phyloP scores from a whole-genome alignment of 2,888 invertebrate genomes.

The Nesidiocoris tenuis region DNA sequence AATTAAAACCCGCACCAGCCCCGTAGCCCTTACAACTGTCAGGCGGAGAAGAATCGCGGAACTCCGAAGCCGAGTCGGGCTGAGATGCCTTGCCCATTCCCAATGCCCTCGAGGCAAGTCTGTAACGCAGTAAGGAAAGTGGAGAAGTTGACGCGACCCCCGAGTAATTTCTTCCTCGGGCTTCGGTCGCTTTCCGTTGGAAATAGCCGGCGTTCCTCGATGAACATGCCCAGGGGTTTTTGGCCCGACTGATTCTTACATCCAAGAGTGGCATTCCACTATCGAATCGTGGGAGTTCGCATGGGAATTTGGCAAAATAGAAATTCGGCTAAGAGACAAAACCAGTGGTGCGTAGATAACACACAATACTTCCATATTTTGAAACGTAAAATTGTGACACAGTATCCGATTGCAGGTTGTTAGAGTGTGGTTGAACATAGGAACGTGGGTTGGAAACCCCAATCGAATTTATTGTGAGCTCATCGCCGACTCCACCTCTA shows the following conservation, averaged over 20 bases:
- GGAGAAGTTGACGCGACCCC: background rate
- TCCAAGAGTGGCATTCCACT: background rate
- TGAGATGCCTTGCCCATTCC: too few species aligned
- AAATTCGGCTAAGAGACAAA: too few species aligned
- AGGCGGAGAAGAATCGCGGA: background rate
- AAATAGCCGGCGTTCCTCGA: constrained; percentile 29
- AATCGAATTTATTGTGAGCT: too few species aligned
- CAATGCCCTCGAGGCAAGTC: constrained; percentile 11
- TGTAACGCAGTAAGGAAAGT: constrained; percentile 1
- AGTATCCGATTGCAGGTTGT: too few species aligned
- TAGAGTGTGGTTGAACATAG: too few species aligned
- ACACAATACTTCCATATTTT: too few species aligned
- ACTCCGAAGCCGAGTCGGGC: background rate
- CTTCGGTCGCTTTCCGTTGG: background rate
- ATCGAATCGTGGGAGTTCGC: background rate
- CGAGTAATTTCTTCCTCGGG: constrained; percentile 5
- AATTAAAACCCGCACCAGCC: constrained; percentile 15
- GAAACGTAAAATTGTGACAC: too few species aligned
- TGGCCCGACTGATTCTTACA: background rate
- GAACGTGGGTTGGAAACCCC: too few species aligned
- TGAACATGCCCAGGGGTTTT: constrained; percentile 17
- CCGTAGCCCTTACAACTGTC: background rate
- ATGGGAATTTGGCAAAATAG: too few species aligned
- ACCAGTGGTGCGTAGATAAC: too few species aligned
- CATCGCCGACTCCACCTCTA: too few species aligned